Evolutionary conservation across 2,113 vertebrate genomes (phyloP).

Genomic region (Lepus americanus): DNA sequence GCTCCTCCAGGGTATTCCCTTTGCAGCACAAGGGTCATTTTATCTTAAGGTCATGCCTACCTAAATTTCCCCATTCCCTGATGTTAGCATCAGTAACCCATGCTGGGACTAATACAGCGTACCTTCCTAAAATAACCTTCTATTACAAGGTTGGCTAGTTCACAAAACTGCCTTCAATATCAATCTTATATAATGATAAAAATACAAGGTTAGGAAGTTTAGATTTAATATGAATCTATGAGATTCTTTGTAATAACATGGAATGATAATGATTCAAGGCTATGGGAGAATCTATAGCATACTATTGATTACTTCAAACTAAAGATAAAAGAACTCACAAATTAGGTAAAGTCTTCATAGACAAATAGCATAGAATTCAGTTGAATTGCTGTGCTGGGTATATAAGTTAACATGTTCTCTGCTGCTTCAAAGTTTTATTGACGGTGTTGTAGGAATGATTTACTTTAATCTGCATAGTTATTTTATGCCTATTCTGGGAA

Average conservation of each 20-base stretch:
- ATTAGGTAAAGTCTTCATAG: slow-evolving; percentile 9
- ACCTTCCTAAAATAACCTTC: slow-evolving; percentile 83
- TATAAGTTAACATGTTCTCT: slow-evolving; percentile 10
- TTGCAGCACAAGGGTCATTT: slow-evolving; percentile 72
- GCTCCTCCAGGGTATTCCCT: slow-evolving; percentile 58
- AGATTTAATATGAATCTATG: slow-evolving; percentile 68
- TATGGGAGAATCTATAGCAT: slow-evolving; percentile 51
- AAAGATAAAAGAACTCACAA: slow-evolving; percentile 57
- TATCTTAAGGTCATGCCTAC: slow-evolving; percentile 78
- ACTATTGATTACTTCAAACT: slow-evolving; percentile 59
- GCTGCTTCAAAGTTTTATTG: slow-evolving; percentile 62
- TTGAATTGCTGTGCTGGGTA: slow-evolving; percentile 19
- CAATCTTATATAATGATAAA: slow-evolving; percentile 83
- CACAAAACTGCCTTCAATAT: slow-evolving; percentile 78
- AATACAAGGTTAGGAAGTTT: slow-evolving; percentile 78
- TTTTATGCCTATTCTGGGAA: slow-evolving; percentile 2
- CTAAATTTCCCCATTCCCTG: slow-evolving; percentile 71
- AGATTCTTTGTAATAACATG: slow-evolving; percentile 67
- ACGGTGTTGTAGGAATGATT: slow-evolving; percentile 38
- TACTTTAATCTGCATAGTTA: slow-evolving; percentile 41
- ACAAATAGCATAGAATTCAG: slow-evolving; percentile 29
- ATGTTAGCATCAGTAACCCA: slow-evolving; percentile 82
- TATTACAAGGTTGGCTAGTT: slow-evolving; percentile 83
- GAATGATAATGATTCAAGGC: slow-evolving; percentile 63
- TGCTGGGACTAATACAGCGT: slow-evolving; percentile 78